Evolutionary conservation across 2,888 invertebrate genomes (phyloP).

Genomic region (Megaustenia siamemsis): DNA sequence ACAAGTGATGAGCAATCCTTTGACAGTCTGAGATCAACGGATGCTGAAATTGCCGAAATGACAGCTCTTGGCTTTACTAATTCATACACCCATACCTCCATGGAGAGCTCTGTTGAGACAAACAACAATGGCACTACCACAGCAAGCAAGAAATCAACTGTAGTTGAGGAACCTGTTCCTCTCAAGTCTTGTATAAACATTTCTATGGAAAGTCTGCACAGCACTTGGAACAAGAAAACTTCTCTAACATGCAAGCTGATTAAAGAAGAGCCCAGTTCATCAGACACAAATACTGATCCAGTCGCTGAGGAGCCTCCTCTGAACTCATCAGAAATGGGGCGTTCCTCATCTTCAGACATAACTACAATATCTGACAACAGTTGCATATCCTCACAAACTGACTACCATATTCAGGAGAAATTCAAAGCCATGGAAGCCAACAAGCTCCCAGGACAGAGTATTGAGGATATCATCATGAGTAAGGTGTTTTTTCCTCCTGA

Average conservation of each 20-base stretch:
- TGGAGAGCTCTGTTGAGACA: neutral
- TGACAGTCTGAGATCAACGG: neutral
- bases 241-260: neutral
- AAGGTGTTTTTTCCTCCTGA: constrained; percentile 54
- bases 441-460: constrained; percentile 41
- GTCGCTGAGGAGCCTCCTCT: constrained; percentile 14
- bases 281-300: constrained; percentile 45
- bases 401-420: constrained; percentile 49
- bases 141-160: constrained; percentile 2
- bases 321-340: constrained; percentile 18
- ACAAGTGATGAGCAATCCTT: constrained; percentile 2
- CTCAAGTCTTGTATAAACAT: constrained; percentile 16
- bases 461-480: constrained; percentile 58
- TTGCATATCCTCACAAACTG: neutral
- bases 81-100: neutral
- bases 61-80: neutral
- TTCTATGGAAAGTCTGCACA: neutral
- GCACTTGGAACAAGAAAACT: neutral
- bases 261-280: neutral
- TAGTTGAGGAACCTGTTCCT: neutral
- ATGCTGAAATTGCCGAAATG: neutral
- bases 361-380: neutral
- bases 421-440: constrained; percentile 47
- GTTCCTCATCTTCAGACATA: constrained; percentile 38
- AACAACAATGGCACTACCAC: neutral